A percentile compares a stretch with the other conserved stretches of the same genome.
Evolutionary conservation across 2,797 vertebrate species (phyloP).

Genomic region (Cheirogaleus major): DNA sequence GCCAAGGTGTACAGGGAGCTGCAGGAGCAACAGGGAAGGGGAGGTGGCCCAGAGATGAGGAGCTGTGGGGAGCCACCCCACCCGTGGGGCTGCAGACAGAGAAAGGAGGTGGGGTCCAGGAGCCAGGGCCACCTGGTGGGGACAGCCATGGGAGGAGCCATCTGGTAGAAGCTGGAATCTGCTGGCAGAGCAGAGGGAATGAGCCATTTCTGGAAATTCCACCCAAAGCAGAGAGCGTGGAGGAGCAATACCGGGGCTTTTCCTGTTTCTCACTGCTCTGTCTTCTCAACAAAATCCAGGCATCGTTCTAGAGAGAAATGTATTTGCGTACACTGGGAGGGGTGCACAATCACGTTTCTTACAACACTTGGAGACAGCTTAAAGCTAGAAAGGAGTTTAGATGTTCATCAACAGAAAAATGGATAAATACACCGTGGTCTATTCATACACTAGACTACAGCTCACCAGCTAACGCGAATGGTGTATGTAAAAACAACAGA

Average conservation of each 20-base stretch:
- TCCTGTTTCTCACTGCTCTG: not conserved
- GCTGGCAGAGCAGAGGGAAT: too few relatives aligned
- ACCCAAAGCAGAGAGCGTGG: not conserved
- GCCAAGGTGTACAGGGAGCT: not conserved
- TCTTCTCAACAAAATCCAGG: not conserved
- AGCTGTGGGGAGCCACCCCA: not conserved
- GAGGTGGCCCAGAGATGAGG: not conserved
- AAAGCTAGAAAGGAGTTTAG: not conserved
- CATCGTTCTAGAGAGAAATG: not conserved
- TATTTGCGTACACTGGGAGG: not conserved
- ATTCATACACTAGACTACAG: not conserved
- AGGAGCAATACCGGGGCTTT: not conserved
- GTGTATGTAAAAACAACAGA: not conserved
- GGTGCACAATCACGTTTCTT: not conserved
- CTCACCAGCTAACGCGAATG: rapidly evolving
- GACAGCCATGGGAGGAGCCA: not conserved
- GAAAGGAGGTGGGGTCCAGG: not conserved
- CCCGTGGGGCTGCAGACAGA: not conserved
- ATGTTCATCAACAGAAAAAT: not conserved
- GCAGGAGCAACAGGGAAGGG: not conserved
- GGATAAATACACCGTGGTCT: not conserved
- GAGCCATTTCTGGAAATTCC: not conserved
- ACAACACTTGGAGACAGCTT: not conserved
- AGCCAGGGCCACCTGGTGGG: not conserved
- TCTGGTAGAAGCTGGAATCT: not conserved